Base-by-base conservation (phyloP, 2,888 invertebrate species). In the Cremastinae sp. region DNA sequence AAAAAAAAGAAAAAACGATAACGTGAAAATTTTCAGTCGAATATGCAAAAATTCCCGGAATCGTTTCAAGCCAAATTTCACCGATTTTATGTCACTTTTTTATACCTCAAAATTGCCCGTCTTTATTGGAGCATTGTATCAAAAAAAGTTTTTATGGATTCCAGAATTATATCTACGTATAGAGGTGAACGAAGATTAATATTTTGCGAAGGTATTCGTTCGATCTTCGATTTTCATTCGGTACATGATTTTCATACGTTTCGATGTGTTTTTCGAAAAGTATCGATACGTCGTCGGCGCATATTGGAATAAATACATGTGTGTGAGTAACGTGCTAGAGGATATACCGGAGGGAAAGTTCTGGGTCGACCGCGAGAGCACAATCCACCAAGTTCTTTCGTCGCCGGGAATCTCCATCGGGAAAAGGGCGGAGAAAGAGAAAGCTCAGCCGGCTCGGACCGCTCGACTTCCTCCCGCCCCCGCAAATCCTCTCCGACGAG, bases 341-440 rank as follows among this genome's bases (percentile, higher is more conserved):
- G 39, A 18, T 59, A 39, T 41, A 55, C 58, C 51, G 2, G 49
- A 45, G 56, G 37, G 8, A 72, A 71, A 78, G 75, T 71, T 74
- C 49, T 12, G 14, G 20, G 41, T 43, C 59, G 53, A 75, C 66
- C 70, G 64, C 78, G 74, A 16, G 66, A 75, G 72, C 61, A 75
- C 64, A 72, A 75, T 75, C 59, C 56, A 53, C 73, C 72, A 72
- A 75, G 71, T 75, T 78, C 68, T 75, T 72, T 72, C 72, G 75
- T 61, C 71, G 75, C 56, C 71, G 58, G 61, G 58, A 59, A 43
- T 47, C 70, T 74, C 62, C 62, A 62, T 41, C 59, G 65, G 49
- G 74, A 53, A 74, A 66, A 65, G 35, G 61, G 56, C 3, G 51
- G 55, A 47, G 61, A 12, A 9, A 37, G 43, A 28, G 39, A 65